Base-by-base conservation (phyloP, 2,797 vertebrate species). In the Melanotaenia parkinsoni region DNA sequence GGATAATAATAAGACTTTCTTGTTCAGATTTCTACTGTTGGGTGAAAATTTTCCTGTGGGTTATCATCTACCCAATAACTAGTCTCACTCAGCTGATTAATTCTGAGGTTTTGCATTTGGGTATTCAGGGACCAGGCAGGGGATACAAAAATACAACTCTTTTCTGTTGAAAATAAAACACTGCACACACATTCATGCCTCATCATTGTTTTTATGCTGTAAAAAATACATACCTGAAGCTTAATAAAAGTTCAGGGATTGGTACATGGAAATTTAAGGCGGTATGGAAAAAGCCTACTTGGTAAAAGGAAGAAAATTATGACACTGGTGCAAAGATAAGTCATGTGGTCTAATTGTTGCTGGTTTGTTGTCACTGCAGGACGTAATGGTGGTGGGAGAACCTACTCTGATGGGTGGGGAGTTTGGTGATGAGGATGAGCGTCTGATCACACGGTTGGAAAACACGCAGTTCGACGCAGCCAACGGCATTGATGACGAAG, bases 341-440 rank as follows among this genome's bases (percentile, higher is more conserved):
- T 28, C 0, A 10, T 51, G 32, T 38, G 18, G 32, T 47, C 16
- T 60, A 33, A 70, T 4, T 1, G 28, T 43, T 59, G 35, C 28
- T 61, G 30, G 30, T 62, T 0, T 69, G 28, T 58, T 68, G 5
- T 53, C 0, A 51, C 30, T 87, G 89, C 94, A 99, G 98, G 98
- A 99, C 94, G 98, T 99, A 94, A 99, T 99, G 98, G 96, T 99
- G 94, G 98, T 99, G 92, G 98, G 98, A 64, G 98, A 99, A 94
- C 98, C 98, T 90, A 99, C 98, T 43, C 95, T 99, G 94, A 99
- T 99, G 98, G 98, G 98, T 82, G 98, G 98, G 80, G 98, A 99
- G 95, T 98, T 99, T 67, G 98, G 98, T 16, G 98, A 99, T 63
- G 97, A 99, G 94, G 98, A 99, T 11, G 98, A 99, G 94, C 96